Base-by-base conservation (phyloP, 2,113 vertebrate genomes). In the Centropus bengalensis region DNA sequence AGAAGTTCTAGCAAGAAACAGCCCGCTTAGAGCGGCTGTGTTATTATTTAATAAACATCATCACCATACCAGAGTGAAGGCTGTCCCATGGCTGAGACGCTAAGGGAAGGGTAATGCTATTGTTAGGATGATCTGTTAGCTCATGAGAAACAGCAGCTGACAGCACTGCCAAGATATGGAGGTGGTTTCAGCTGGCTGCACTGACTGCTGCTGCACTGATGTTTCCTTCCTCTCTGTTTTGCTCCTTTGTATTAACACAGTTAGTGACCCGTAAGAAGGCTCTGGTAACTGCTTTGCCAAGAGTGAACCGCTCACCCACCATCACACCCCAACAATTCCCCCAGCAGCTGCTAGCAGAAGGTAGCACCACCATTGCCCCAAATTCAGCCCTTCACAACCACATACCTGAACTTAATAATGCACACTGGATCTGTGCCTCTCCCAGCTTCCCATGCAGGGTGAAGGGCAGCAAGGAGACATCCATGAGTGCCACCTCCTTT, bases 1-100 rank as follows among this genome's bases (percentile, higher is more conserved):
- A 94, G 88, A 95, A 79, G 58, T 38, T 92, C 76, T 62, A 82
- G 33, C 10, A 86, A 81, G 89, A 89, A 80, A 56, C 71, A 96
- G 79, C 58, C 62, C 20, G 2, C 89, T 90, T 91, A 59, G 54
- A 87, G 91, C 75, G 88, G 89, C 77, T 89, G 69, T 66, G 45
- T 73, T 96, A 75, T 73, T 89, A 91, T 89, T 71, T 91, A 93
- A 71, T 30, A 42, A 63, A 85, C 73, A 44, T 32, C 45, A 82
- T 24, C 47, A 88, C 78, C 85, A 42, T 15, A 27, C 38, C 54
- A 87, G 84, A 28, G 59, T 54, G 18, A 67, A 78, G 76, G 86
- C 81, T 30, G 38, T 70, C 67, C 64, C 49, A 55, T n/a, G 47
- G 66, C 79, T 42, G 36, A 82, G 52, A n/a, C 4, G 23, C 77